Percentiles rank a stretch among this genome's conserved stretches.
Conservation (phyloP, 1,140 invertebrate species). For the Protaetia brevitarsis region DNA sequence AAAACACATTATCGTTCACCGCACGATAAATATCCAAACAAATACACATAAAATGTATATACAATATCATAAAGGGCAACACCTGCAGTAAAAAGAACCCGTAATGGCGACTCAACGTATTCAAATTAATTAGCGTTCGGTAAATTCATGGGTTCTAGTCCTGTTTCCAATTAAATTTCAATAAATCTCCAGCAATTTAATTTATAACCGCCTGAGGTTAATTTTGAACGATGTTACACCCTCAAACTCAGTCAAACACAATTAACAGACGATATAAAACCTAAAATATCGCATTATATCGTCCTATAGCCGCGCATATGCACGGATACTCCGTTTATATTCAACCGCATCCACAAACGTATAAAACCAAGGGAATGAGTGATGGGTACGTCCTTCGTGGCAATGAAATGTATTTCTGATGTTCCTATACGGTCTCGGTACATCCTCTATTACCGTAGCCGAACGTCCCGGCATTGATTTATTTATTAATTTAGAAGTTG, state of each 20-base stretch:
- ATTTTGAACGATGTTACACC: conserved; percentile 6
- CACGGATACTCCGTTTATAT: neutral
- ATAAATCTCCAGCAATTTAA: conserved; percentile 12
- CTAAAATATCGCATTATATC: neutral
- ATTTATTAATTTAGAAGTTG: conserved; percentile 14
- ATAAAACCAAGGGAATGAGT: conserved; percentile 1
- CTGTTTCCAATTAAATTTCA: conserved; percentile 1
- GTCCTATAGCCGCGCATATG: neutral
- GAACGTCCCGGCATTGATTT: neutral
- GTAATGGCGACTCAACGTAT: neutral
- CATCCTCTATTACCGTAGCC: neutral
- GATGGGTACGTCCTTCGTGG: conserved; percentile 8
- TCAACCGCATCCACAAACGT: neutral
- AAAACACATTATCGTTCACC: neutral
- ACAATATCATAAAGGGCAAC: no score
- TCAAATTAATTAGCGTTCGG: conserved; percentile 6
- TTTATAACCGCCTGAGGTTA: conserved; percentile 6
- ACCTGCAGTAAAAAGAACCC: neutral
- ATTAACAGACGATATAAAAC: conserved; percentile 12
- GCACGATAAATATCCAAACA: neutral
- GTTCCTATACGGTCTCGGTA: neutral
- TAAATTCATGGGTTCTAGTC: neutral
- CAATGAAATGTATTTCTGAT: conserved; percentile 13
- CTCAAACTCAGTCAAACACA: conserved; percentile 16
- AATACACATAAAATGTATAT: neutral